Evolutionary conservation across 2,888 invertebrate genomes (phyloP).

Genomic region (Drosophila aldrichi): DNA sequence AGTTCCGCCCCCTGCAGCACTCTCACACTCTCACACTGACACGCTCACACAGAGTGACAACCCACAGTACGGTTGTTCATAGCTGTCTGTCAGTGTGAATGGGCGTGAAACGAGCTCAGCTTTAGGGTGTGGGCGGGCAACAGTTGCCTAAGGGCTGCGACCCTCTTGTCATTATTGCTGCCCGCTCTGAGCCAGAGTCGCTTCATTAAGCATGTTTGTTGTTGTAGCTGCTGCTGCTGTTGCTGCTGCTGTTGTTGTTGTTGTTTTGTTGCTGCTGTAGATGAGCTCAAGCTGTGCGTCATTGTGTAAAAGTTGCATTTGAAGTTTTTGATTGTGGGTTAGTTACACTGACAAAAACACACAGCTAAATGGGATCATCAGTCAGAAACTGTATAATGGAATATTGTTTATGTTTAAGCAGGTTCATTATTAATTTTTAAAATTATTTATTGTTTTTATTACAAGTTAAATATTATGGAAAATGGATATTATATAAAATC

Average conservation of each 20-base stretch:
- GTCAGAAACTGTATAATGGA: neutral
- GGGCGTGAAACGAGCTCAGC: constrained; percentile 61
- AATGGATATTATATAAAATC: too few species aligned
- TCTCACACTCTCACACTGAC: too few species aligned
- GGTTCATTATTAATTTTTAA: too few species aligned
- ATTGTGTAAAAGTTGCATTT: constrained; percentile 56
- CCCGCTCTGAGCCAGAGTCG: constrained; percentile 45
- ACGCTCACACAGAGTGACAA: neutral
- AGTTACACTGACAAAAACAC: constrained; percentile 37
- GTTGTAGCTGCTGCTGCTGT: constrained; percentile 25
- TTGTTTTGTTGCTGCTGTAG: constrained; percentile 18
- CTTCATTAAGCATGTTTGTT: constrained; percentile 68
- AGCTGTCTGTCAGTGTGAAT: constrained; percentile 61
- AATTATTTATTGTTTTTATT: too few species aligned
- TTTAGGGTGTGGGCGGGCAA: constrained; percentile 52
- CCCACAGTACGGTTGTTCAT: neutral
- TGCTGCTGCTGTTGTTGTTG: constrained; percentile 21
- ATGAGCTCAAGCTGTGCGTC: constrained; percentile 65
- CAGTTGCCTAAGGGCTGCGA: constrained; percentile 70
- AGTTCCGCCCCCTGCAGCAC: neutral
- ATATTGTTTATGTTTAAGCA: neutral
- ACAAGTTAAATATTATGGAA: too few species aligned
- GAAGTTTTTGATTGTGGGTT: constrained; percentile 50
- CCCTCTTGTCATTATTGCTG: constrained; percentile 54
- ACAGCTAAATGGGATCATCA: constrained; percentile 4